phyloP scores from a whole-genome alignment of 2,113 vertebrate species.

The Bufo bufo region DNA sequence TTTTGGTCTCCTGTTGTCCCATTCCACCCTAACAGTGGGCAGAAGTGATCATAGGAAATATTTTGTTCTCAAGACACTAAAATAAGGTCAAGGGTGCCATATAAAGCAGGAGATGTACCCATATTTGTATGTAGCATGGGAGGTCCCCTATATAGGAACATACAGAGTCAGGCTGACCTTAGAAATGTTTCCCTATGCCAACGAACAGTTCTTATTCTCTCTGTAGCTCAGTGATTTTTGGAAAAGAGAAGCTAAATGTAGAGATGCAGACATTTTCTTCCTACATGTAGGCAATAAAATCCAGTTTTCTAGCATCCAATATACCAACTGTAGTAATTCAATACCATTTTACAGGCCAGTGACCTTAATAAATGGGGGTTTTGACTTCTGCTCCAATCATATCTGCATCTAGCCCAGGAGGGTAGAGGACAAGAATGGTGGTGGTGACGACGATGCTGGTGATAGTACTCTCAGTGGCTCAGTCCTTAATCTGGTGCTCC shows the following conservation, averaged over 20 bases:
- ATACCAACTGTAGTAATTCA: background rate
- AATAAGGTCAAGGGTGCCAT: background rate
- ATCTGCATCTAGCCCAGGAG: no score
- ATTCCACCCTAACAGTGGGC: background rate
- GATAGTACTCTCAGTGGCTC: no score
- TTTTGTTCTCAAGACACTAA: background rate
- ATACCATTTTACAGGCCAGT: background rate
- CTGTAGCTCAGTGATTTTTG: background rate
- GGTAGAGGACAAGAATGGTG: no score
- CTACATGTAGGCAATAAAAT: background rate
- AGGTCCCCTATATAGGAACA: background rate
- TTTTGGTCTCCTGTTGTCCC: constrained; percentile 10
- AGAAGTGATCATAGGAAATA: constrained; percentile 3
- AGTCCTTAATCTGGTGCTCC: no score
- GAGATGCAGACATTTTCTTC: background rate
- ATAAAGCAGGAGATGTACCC: background rate
- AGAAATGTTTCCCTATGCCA: background rate
- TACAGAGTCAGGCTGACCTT: background rate
- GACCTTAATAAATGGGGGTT: background rate
- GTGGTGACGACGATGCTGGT: no score
- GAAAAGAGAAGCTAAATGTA: background rate
- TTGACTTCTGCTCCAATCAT: background rate
- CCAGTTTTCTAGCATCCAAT: background rate
- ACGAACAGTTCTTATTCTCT: no score
- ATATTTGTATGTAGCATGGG: background rate